A percentile compares a stretch with the other conserved stretches of the same genome.
phyloP scores from a whole-genome alignment of 2,797 vertebrate genomes.

The Ara ararauna region DNA sequence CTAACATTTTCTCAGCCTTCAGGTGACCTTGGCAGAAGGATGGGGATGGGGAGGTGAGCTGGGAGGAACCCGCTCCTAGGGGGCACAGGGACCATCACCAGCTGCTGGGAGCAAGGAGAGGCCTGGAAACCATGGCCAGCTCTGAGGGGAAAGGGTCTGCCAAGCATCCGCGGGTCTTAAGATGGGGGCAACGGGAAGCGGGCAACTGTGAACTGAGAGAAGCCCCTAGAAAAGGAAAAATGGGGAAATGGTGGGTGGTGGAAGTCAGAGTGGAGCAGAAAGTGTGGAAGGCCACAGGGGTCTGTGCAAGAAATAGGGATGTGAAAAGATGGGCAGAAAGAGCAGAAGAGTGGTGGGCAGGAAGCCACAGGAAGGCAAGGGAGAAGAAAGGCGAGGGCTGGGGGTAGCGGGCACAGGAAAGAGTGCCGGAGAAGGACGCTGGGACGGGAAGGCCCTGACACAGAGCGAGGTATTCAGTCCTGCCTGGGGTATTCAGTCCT shows the following conservation, averaged over 20 bases:
- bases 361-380: not conserved
- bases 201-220: not conserved
- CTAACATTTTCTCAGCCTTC: not conserved
- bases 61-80: not conserved
- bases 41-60: not conserved
- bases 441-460: rapidly evolving
- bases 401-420: not conserved
- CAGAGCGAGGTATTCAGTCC: rapidly evolving
- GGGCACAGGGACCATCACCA: not conserved
- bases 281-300: no score
- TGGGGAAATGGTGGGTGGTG: rapidly evolving
- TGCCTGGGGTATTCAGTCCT: rapidly evolving
- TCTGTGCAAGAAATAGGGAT: no score
- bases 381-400: not conserved
- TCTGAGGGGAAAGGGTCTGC: not conserved
- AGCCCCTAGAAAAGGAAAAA: not conserved
- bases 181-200: not conserved
- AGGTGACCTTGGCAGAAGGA: not conserved
- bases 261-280: not conserved
- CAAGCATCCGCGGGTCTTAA: not conserved
- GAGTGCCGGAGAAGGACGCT: rapidly evolving
- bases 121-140: not conserved
- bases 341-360: rapidly evolving
- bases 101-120: not conserved
- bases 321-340: not conserved